These are phyloP conservation scores for Gallinago nigripennis DNA, from an alignment of 2,797 vertebrate species.

Conservation along the genomic window DNA sequence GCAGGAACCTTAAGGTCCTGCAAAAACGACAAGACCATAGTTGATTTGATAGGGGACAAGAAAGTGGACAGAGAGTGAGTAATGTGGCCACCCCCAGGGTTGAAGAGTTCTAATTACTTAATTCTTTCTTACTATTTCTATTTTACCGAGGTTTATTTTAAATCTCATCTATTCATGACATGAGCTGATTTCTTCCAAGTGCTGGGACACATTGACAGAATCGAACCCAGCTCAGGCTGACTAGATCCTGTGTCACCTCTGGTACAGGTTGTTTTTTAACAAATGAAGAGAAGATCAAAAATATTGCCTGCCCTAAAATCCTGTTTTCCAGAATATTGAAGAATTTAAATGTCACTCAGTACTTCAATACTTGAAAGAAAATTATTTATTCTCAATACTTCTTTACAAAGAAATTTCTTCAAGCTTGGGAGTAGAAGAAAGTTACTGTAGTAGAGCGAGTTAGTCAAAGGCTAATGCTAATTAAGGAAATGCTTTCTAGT, in stretches of 20 bases:
- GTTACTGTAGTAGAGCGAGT: background rate
- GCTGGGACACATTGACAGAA: background rate
- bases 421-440: background rate
- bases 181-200: background rate
- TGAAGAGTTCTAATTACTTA: background rate
- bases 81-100: background rate
- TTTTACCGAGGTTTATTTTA: background rate
- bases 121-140: background rate
- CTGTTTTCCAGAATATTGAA: slow-evolving; percentile 37
- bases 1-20: background rate
- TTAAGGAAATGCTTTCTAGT: slow-evolving; percentile 19
- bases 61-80: background rate
- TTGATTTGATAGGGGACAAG: background rate
- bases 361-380: slow-evolving; percentile 55
- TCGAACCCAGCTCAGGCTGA: background rate
- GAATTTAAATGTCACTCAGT: slow-evolving; percentile 44
- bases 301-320: slow-evolving; percentile 48
- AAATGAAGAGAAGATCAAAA: slow-evolving; percentile 61
- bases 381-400: slow-evolving; percentile 44
- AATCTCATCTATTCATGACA: background rate
- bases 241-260: slow-evolving; percentile 23
- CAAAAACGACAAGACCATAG: background rate
- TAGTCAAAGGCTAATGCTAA: slow-evolving; percentile 42
- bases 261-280: slow-evolving; percentile 24
- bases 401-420: background rate